A percentile compares a stretch with the other conserved stretches of the same genome.
Conservation (phyloP, 2,113 vertebrate genomes). For the Origma solitaria region DNA sequence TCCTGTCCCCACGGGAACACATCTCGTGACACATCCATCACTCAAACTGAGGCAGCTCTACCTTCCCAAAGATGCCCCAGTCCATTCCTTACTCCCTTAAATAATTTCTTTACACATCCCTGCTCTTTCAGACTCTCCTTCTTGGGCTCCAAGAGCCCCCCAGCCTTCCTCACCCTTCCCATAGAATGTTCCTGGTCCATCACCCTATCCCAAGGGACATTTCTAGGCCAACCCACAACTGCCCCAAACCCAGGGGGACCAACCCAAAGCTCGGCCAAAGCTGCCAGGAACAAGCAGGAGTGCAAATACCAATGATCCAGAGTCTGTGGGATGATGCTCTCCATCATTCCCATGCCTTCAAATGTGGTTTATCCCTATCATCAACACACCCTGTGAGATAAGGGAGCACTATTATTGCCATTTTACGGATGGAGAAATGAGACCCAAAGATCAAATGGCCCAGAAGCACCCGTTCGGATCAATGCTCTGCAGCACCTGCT, state of each 20-base stretch:
- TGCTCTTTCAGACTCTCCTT: not conserved
- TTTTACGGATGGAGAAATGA: not conserved
- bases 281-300: not conserved
- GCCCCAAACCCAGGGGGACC: not conserved
- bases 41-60: not conserved
- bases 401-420: accelerated
- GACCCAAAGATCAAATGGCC: not conserved
- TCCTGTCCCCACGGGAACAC: not conserved
- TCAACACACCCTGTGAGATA: not conserved
- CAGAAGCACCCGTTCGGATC: accelerated
- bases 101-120: not conserved
- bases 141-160: not conserved
- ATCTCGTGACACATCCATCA: not conserved
- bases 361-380: not conserved
- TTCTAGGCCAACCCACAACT: not conserved
- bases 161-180: not conserved
- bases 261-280: not conserved
- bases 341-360: not conserved
- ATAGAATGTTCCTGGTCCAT: not conserved
- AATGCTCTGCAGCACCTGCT: not conserved
- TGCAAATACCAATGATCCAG: accelerated
- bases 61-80: not conserved
- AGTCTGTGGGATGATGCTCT: not conserved
- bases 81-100: not conserved
- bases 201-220: not conserved